Base-by-base conservation (phyloP, 2,888 invertebrate species). In the Theretra japonica region DNA sequence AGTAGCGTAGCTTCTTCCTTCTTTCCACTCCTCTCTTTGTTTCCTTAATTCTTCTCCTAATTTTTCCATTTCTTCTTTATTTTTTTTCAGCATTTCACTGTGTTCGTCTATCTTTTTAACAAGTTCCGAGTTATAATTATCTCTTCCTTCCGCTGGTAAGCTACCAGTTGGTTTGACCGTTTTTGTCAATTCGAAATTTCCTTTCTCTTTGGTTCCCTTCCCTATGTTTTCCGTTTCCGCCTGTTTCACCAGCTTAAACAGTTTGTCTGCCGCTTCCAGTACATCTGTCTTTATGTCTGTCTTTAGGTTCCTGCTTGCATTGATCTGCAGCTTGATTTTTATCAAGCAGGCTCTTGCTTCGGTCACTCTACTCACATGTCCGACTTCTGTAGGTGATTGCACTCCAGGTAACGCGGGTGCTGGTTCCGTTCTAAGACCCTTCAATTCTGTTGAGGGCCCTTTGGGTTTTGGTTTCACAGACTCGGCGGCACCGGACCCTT, bases 281-380 rank as follows among this genome's bases (percentile, higher is more conserved):
- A 58, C 58, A 8, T 59, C 59, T 17, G 59, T 59, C 17, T 59
- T 59, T 17, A 59, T 59, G 25, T 59, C 59, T 28, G 59, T 59
- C 19, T 59, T 59, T 17, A 59, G 15, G 17, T 59, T 59, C 28
- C 28, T 59, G 6, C 59, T 59, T 7, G 25, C 25, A 4, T 59
- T 59, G 11, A 59, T 28, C 11, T 59, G 59, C 4, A 28, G 2
- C 28, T 59, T 59, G 17, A 59, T 25, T 15, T 59, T 59, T 17
- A 25, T 15, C 17, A 59, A 17, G 15, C 59, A 28, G 1, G 28
- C 28, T 15, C 15, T 59, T 2, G 59, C 59, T 17, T 59, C 17
- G 11, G 19, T 17, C 28, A 28, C 28, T 28, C 59, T 59, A 25
- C 28, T 59, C 59, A 59, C 15, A 15, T 28, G 59, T 4, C 59